A percentile compares a stretch with the other conserved stretches of the same genome.
Conservation (phyloP, 1,140 invertebrate species). For the Laupala kohalensis region DNA sequence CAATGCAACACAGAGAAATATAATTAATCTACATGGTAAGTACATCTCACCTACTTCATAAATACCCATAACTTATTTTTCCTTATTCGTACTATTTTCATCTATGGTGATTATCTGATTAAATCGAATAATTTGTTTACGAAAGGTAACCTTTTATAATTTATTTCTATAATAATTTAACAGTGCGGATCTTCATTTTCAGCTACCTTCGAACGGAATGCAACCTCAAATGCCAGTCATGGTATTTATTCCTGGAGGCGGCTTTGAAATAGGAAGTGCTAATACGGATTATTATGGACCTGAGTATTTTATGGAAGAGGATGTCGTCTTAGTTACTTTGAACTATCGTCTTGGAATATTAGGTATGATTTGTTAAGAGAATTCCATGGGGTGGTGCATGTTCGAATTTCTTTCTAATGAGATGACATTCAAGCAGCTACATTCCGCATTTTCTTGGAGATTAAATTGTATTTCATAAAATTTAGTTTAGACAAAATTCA, state of each 20-base stretch:
- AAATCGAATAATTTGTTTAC: too few relatives aligned
- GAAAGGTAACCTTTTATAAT: neutral
- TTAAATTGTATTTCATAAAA: too few relatives aligned
- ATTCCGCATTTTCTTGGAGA: too few relatives aligned
- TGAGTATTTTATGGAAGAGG: constrained; percentile 46
- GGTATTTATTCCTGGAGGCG: constrained; percentile 66
- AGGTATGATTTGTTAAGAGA: constrained; percentile 25
- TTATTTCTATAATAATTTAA: neutral
- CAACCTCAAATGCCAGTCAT: constrained; percentile 41
- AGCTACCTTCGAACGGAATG: neutral
- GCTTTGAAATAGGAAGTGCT: constrained; percentile 46
- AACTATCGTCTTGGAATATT: constrained; percentile 55
- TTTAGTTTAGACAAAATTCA: too few relatives aligned
- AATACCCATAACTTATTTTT: too few relatives aligned
- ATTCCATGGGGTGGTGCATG: too few relatives aligned
- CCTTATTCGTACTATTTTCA: too few relatives aligned
- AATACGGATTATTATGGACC: constrained; percentile 45
- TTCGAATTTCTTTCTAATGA: too few relatives aligned
- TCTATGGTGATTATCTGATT: neutral
- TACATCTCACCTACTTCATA: too few relatives aligned
- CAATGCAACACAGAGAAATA: too few relatives aligned
- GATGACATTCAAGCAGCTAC: too few relatives aligned
- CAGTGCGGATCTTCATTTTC: neutral
- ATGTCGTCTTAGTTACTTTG: constrained; percentile 52
- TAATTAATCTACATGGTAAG: too few relatives aligned